Conservation (phyloP, 2,797 vertebrate genomes). For the Molossus molossus region DNA sequence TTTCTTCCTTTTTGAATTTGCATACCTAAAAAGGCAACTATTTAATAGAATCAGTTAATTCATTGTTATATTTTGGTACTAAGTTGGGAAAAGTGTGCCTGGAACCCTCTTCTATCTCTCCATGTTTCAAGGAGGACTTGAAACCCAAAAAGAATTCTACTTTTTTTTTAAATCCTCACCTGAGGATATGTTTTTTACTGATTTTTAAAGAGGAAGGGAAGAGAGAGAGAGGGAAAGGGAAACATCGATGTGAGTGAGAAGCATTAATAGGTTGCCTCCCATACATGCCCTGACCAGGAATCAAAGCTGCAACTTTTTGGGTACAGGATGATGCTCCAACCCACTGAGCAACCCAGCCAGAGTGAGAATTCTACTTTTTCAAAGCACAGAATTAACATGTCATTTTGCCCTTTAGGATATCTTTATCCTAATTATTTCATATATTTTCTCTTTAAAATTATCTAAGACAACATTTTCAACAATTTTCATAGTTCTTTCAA, state of each 20-base stretch:
- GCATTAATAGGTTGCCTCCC: neutral
- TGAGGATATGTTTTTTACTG: neutral
- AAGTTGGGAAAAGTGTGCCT: neutral
- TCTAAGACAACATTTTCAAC: neutral
- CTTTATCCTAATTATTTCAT: neutral
- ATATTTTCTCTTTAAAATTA: conserved; percentile 30
- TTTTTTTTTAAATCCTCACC: neutral
- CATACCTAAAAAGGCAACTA: conserved; percentile 55
- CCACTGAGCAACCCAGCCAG: neutral
- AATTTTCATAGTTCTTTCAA: neutral
- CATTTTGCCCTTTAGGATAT: neutral
- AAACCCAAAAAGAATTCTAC: neutral
- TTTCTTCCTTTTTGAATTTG: conserved; percentile 55
- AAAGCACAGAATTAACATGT: neutral
- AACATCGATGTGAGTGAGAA: neutral
- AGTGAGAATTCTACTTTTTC: neutral
- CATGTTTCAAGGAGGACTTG: neutral
- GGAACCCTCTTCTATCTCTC: neutral
- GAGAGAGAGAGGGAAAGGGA: neutral
- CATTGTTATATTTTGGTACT: conserved; percentile 44
- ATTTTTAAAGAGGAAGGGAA: neutral
- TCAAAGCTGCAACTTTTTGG: neutral
- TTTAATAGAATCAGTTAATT: conserved; percentile 48
- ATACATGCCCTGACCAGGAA: neutral
- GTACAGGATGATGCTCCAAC: neutral